A percentile compares a stretch with the other conserved stretches of the same genome.
Evolutionary conservation across 2,797 vertebrate species (phyloP).

Genomic region (Lemur catta): DNA sequence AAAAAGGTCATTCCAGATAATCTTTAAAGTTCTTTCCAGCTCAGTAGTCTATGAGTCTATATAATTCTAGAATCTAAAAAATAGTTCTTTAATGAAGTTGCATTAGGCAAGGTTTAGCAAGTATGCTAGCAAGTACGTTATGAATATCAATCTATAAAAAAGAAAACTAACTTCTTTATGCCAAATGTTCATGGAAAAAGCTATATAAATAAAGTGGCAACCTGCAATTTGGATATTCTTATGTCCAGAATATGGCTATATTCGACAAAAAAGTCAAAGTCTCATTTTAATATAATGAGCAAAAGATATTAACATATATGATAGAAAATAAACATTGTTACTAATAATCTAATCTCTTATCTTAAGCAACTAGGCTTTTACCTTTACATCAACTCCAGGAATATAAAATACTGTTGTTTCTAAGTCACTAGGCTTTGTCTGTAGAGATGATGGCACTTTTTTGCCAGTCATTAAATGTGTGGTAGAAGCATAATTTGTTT

Average conservation of each 20-base stretch:
- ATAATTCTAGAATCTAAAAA: slow-evolving; percentile 21
- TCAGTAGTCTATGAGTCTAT: not conserved
- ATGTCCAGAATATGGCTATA: not conserved
- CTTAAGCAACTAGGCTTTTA: slow-evolving; percentile 72
- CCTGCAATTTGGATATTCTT: not conserved
- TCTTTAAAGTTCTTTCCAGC: not conserved
- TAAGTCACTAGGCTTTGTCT: slow-evolving; percentile 94
- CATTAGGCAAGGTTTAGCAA: not conserved
- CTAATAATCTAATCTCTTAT: not conserved
- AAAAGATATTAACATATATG: not conserved
- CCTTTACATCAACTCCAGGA: slow-evolving; percentile 99
- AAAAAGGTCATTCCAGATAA: not conserved
- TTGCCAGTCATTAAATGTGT: slow-evolving; percentile 94
- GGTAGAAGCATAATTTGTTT: slow-evolving; percentile 93
- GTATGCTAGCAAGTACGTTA: not conserved
- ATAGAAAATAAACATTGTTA: not conserved
- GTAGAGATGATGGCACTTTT: slow-evolving; percentile 95
- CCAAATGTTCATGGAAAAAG: slow-evolving; percentile 17
- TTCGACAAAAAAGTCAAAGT: not conserved
- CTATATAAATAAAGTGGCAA: not conserved
- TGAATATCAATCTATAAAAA: not conserved
- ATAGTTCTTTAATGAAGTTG: not conserved
- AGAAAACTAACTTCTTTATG: slow-evolving; percentile 2
- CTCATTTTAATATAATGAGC: not conserved
- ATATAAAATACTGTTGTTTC: slow-evolving; percentile 99